A percentile compares a stretch with the other conserved stretches of the same genome.
Evolutionary conservation across 1,140 invertebrate genomes (phyloP).

Genomic region (Dendrolimus kikuchii): DNA sequence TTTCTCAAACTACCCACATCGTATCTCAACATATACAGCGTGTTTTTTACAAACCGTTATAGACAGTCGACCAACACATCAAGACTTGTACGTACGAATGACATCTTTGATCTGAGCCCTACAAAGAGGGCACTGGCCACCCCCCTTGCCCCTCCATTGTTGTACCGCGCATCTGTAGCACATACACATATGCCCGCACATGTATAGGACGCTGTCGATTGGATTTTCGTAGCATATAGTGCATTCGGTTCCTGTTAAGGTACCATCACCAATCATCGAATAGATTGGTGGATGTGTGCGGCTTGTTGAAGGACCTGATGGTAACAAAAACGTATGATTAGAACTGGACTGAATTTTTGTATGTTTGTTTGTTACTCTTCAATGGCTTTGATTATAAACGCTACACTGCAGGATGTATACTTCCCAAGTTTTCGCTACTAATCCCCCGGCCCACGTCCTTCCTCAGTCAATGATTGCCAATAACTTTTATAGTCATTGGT

Average conservation of each 20-base stretch:
- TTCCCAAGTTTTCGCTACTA: no score
- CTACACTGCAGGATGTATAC: no score
- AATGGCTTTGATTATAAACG: no score
- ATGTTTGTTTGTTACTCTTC: no score
- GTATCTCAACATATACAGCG: background rate
- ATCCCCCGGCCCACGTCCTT: no score
- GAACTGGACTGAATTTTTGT: no score
- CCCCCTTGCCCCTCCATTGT: slow-evolving; percentile 91
- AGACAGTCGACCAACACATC: slow-evolving; percentile 41
- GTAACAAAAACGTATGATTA: no score
- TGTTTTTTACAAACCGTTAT: background rate
- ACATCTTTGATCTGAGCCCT: slow-evolving; percentile 94
- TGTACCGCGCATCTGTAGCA: slow-evolving; percentile 96
- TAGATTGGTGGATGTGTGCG: slow-evolving; percentile 35
- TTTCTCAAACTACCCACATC: background rate
- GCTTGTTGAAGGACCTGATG: slow-evolving; percentile 38
- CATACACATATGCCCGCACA: slow-evolving; percentile 99
- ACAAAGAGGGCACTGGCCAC: slow-evolving; percentile 95
- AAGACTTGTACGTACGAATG: slow-evolving; percentile 94
- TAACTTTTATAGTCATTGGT: no score
- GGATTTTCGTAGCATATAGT: slow-evolving; percentile 95
- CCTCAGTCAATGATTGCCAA: no score
- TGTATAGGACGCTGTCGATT: slow-evolving; percentile 95
- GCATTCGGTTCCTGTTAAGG: slow-evolving; percentile 81
- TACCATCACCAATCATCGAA: slow-evolving; percentile 51